Conservation (phyloP, 2,888 invertebrate species). For the Leptinotarsa rubiginosa region DNA sequence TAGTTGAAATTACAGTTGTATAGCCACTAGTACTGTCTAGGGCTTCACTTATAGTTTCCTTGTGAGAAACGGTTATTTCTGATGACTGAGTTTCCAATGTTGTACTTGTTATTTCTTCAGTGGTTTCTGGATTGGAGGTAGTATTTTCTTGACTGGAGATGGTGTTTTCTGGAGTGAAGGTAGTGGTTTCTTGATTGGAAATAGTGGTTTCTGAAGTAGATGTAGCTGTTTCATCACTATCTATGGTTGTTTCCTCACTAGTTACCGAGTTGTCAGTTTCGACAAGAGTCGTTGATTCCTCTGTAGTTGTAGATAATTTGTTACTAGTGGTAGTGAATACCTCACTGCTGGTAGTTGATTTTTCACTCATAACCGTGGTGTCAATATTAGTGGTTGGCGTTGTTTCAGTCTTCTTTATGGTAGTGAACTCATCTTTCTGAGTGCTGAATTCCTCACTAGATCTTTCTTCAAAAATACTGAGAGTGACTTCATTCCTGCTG, state of each 20-base stretch:
- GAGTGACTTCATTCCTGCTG: neutral
- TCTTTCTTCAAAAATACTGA: neutral
- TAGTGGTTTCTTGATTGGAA: conserved; percentile 21
- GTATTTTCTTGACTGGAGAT: conserved; percentile 8
- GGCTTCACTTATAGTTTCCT: neutral
- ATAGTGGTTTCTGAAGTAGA: conserved; percentile 23
- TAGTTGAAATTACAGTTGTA: neutral
- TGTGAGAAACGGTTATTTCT: neutral
- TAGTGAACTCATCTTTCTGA: neutral
- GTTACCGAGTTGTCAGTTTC: neutral
- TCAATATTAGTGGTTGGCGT: neutral
- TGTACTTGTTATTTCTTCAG: conserved; percentile 18
- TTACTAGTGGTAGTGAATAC: neutral
- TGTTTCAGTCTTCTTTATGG: neutral
- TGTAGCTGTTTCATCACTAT: conserved; percentile 25
- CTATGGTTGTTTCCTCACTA: conserved; percentile 24
- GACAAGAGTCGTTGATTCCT: neutral
- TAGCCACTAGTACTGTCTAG: neutral
- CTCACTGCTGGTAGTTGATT: neutral
- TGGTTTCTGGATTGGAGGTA: conserved; percentile 28
- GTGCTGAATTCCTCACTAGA: neutral
- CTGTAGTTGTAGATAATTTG: conserved; percentile 15
- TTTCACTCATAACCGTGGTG: conserved; percentile 15
- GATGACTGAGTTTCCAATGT: neutral
- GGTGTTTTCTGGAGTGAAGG: conserved; percentile 24